Conservation (phyloP, 2,888 invertebrate genomes). For the Cheilosia variabilis region DNA sequence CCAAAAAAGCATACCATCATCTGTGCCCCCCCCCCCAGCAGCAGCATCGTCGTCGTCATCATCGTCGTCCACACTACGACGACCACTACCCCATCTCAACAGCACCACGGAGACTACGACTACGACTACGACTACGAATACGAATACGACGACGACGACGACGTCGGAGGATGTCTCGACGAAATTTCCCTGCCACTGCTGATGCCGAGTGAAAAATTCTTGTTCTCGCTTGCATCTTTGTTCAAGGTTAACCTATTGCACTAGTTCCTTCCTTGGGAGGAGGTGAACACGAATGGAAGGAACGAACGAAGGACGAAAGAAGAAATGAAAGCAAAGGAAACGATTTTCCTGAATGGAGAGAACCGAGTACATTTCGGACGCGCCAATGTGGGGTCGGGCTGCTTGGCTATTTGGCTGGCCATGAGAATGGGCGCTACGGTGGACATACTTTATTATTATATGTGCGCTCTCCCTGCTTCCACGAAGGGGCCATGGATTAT, state of each 20-base stretch:
- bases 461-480: conserved; percentile 42
- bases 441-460: conserved; percentile 75
- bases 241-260: conserved; percentile 76
- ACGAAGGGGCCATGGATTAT: conserved; percentile 23
- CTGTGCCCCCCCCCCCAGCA: conserved; percentile 31
- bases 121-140: conserved; percentile 24
- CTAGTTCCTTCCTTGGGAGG: conserved; percentile 74
- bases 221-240: conserved; percentile 75
- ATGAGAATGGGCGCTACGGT: conserved; percentile 52
- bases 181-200: conserved; percentile 61
- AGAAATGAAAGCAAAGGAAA: conserved; percentile 69
- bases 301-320: conserved; percentile 72
- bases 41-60: conserved; percentile 30
- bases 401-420: not conserved
- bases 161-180: conserved; percentile 72
- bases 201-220: conserved; percentile 61
- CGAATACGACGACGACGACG: conserved; percentile 45
- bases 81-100: conserved; percentile 46
- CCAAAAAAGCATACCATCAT: conserved; percentile 64
- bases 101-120: conserved; percentile 27
- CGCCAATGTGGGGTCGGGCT: conserved; percentile 52
- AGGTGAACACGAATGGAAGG: conserved; percentile 60
- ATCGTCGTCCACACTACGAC: conserved; percentile 25
- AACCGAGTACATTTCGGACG: conserved; percentile 67
- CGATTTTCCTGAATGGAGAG: conserved; percentile 72